Percentiles rank a stretch among this genome's conserved stretches.
These are phyloP conservation scores for Pristionchus arcanus DNA, from an alignment of 2,888 invertebrate genomes.

Conservation along the genomic window DNA sequence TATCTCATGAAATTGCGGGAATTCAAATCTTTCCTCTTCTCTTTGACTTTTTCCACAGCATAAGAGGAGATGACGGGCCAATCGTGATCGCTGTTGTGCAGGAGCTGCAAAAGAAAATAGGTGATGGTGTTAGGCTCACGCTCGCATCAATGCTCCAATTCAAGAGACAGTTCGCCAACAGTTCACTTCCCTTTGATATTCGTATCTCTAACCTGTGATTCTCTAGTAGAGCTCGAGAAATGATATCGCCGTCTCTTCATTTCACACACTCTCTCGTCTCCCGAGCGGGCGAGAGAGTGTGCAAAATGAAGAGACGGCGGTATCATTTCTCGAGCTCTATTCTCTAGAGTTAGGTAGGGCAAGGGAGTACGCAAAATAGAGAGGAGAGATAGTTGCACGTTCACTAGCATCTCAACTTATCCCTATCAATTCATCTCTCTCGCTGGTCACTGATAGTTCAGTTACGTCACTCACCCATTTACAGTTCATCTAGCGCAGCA, in stretches of 20 bases:
- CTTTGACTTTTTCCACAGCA: no score
- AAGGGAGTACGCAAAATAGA: not conserved
- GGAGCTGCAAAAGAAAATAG: not conserved
- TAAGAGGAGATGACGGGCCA: no score
- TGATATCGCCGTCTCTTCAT: not conserved
- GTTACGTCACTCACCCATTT: not conserved
- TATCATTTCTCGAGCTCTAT: no score
- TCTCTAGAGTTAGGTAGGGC: not conserved
- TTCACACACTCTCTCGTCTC: not conserved
- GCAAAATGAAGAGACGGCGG: no score
- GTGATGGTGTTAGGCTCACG: conserved; percentile 12
- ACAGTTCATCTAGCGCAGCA: not conserved
- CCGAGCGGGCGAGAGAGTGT: no score
- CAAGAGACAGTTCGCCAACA: not conserved
- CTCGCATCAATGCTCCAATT: not conserved
- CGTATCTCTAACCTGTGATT: no score
- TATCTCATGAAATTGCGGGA: no score
- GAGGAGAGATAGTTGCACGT: not conserved
- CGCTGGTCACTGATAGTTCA: conserved; percentile 32
- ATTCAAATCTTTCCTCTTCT: no score
- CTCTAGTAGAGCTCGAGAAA: no score
- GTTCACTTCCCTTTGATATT: not conserved
- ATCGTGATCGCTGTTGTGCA: not conserved
- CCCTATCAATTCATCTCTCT: not conserved
- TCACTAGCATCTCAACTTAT: not conserved